phyloP scores from a whole-genome alignment of 2,888 invertebrate species.

The Leuctra nigra region DNA sequence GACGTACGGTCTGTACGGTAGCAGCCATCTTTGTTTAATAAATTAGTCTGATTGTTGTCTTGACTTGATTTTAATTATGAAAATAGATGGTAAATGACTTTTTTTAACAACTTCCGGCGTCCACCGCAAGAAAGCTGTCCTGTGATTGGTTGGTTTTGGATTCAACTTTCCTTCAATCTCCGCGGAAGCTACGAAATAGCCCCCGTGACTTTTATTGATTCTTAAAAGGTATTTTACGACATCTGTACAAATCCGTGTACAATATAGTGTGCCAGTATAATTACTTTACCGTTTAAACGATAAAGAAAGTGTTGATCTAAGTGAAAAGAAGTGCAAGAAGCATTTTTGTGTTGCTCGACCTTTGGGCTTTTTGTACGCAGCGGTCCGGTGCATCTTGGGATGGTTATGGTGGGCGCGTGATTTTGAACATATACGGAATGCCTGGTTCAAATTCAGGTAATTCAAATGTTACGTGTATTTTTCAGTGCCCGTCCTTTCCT shows the following conservation, averaged over 20 bases:
- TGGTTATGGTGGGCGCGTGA: constrained; percentile 47
- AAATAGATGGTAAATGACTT: neutral
- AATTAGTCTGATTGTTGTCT: neutral
- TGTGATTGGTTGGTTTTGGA: constrained; percentile 21
- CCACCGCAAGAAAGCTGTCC: no score
- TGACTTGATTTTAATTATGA: constrained; percentile 9
- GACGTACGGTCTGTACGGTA: constrained; percentile 9
- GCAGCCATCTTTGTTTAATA: neutral
- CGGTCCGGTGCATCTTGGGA: constrained; percentile 39
- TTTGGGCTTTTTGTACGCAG: constrained; percentile 37
- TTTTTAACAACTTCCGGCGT: neutral
- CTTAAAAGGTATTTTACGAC: no score
- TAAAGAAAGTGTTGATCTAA: neutral
- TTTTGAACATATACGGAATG: constrained; percentile 44
- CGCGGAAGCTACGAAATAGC: constrained; percentile 27
- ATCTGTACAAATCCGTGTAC: no score
- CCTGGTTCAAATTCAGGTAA: constrained; percentile 31
- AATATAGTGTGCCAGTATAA: no score
- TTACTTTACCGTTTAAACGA: no score
- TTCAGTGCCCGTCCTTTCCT: no score
- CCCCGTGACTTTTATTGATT: constrained; percentile 1
- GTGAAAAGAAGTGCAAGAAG: neutral
- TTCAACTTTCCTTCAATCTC: constrained; percentile 9
- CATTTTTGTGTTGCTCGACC: constrained; percentile 27
- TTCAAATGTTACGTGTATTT: constrained; percentile 20